Evolutionary conservation across 64 coral and sea anemone species (phyloP), one percentile per base, ranked within the genome.

Genomic region (Anthopleura sola): DNA sequence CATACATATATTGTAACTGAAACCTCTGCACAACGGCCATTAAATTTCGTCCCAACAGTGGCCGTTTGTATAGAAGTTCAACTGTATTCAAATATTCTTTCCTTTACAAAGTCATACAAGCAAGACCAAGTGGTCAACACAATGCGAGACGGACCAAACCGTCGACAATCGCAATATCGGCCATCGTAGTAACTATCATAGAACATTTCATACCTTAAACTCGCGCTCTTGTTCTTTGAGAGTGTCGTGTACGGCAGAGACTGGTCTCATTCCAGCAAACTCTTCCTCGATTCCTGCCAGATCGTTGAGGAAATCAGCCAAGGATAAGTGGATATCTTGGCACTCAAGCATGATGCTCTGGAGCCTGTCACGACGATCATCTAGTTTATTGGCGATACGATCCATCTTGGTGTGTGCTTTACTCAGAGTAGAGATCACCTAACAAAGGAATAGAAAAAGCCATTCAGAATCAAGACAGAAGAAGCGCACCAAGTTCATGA

Each of bases 211-310:
- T 90, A 97, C 94, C 94, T 92, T 92, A 50, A 92, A 89, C 62
- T 97, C 90, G 13, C 94, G 84, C 49, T 97, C 94, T 80, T 97
- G 94, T 80, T 97, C 94, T 78, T 93, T 97, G 9, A 97, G 86
- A 20, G 90, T 97, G 33, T 97, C 94, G 23, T 86, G 75, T 7
- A 97, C 90, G 13, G 91, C 94, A 37, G 94, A 97, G 49, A 97
- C 80, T 3, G 94, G 94, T 20, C 94, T 88, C 90, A 97, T 97
- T 19, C 90, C 94, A 6, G 94, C 84, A 34, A 97, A 82, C 53
- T 97, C 90, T 37, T 92, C 90, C 58, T 97, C 94, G 83, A 97
- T 97, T 51, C 90, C 88, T 24, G 87, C 81, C 94, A 97, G 85
- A 50, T 97, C 94, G 28, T 97, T 92, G 36, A 92, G 47, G 81